Conservation (phyloP, 37 sponge, comb jelly and placozoan species). For the Cliona cf. orientalis region DNA sequence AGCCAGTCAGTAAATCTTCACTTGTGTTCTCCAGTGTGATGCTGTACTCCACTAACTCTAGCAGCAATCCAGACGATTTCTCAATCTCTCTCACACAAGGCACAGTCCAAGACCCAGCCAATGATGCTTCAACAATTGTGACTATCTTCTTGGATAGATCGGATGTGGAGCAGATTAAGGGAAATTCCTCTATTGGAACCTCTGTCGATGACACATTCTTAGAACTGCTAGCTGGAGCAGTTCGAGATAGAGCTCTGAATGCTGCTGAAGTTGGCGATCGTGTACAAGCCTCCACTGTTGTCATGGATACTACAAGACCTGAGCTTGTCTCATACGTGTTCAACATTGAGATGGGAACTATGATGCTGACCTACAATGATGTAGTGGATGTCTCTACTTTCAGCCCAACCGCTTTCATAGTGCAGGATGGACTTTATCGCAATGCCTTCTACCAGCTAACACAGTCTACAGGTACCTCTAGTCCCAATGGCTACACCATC, state of each 20-base stretch:
- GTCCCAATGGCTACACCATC: constrained; percentile 70
- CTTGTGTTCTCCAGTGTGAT: constrained; percentile 24
- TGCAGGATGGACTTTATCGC: constrained; percentile 62
- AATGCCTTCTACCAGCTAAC: constrained; percentile 30
- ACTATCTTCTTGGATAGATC: constrained; percentile 32
- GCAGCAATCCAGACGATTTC: constrained; percentile 24
- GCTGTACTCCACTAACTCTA: constrained; percentile 53
- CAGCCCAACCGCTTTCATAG: constrained; percentile 70
- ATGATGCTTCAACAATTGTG: constrained; percentile 30
- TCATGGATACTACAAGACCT: constrained; percentile 78
- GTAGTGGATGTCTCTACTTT: constrained; percentile 81
- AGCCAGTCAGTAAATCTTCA: constrained; percentile 67
- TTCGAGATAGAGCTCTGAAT: constrained; percentile 58
- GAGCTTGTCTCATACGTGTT: constrained; percentile 67
- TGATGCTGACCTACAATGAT: constrained; percentile 87
- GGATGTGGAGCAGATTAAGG: constrained; percentile 74
- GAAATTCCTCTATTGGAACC: constrained; percentile 48
- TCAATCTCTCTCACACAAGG: constrained; percentile 49
- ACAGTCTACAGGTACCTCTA: constrained; percentile 26
- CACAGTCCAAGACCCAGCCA: constrained; percentile 13
- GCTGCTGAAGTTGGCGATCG: constrained; percentile 12
- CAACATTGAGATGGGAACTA: constrained; percentile 73
- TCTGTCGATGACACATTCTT: constrained; percentile 63
- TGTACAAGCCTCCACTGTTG: constrained; percentile 38
- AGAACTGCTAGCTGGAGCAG: constrained; percentile 7